These are phyloP conservation scores for Galleria mellonella DNA, from an alignment of 1,140 invertebrate species.

Conservation along the genomic window DNA sequence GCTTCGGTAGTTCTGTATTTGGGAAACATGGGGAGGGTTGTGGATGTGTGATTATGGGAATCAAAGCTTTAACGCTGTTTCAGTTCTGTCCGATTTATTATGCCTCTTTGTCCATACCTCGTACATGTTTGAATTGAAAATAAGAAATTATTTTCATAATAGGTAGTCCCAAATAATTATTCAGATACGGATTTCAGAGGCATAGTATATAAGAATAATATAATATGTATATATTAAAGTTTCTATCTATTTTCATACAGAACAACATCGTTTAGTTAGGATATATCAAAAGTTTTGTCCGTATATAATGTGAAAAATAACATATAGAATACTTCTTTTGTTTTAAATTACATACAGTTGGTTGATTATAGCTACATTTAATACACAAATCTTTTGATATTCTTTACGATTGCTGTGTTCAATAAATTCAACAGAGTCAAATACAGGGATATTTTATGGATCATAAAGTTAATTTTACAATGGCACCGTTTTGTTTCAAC, in stretches of 20 bases:
- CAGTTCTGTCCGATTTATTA: constrained; percentile 42
- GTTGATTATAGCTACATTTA: constrained; percentile 3
- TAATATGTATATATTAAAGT: constrained; percentile 34
- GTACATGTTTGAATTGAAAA: constrained; percentile 9
- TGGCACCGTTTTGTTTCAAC: constrained; percentile 6
- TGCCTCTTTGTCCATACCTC: constrained; percentile 32
- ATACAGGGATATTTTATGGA: constrained; percentile 72
- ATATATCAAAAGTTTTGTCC: constrained; percentile 45
- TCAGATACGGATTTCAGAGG: constrained; percentile 23
- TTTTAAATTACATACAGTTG: background rate
- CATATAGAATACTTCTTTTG: background rate
- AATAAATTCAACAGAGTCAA: constrained; percentile 67
- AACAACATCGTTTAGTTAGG: constrained; percentile 48
- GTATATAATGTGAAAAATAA: constrained; percentile 1
- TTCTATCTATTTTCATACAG: constrained; percentile 67
- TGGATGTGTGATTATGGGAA: constrained; percentile 67
- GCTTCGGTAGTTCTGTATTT: constrained; percentile 59
- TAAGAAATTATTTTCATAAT: background rate
- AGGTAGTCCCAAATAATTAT: background rate
- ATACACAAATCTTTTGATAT: constrained; percentile 39
- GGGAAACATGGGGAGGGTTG: constrained; percentile 42
- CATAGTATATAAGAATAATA: constrained; percentile 33
- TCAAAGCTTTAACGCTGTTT: constrained; percentile 71
- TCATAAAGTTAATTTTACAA: constrained; percentile 30
- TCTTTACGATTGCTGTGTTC: constrained; percentile 54